Conservation (phyloP, 2,888 invertebrate species). For the Dryococelus australis region DNA sequence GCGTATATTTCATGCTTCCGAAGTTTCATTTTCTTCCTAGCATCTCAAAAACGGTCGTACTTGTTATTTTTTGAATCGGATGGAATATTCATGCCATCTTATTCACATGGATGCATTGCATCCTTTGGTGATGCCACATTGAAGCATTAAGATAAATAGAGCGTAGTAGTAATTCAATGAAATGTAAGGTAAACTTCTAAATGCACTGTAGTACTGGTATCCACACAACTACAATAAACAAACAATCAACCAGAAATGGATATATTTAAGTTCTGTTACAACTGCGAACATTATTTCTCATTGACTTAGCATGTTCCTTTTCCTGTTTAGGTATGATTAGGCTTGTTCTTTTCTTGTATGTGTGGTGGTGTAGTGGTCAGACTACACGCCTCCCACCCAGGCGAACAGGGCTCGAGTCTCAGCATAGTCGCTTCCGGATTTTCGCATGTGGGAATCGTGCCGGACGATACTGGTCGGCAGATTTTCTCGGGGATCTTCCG, state of each 20-base stretch:
- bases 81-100: not conserved
- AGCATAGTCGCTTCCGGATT: no score
- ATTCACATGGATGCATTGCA: not conserved
- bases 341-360: not conserved
- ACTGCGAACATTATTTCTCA: not conserved
- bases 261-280: not conserved
- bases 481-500: no score
- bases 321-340: not conserved
- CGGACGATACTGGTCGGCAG: no score
- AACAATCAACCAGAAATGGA: not conserved
- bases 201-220: not conserved
- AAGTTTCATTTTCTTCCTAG: conserved; percentile 1
- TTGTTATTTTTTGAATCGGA: not conserved
- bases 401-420: no score
- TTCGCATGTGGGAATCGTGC: no score
- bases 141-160: not conserved
- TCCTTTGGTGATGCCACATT: not conserved
- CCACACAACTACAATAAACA: not conserved
- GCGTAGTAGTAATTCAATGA: not conserved
- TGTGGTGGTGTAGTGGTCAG: no score
- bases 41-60: not conserved
- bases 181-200: not conserved
- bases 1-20: not conserved
- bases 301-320: not conserved
- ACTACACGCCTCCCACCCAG: no score